Percentiles rank a stretch among this genome's conserved stretches.
Evolutionary conservation across 2,797 vertebrate species (phyloP).

Genomic region (Sebastolobus altivelis): DNA sequence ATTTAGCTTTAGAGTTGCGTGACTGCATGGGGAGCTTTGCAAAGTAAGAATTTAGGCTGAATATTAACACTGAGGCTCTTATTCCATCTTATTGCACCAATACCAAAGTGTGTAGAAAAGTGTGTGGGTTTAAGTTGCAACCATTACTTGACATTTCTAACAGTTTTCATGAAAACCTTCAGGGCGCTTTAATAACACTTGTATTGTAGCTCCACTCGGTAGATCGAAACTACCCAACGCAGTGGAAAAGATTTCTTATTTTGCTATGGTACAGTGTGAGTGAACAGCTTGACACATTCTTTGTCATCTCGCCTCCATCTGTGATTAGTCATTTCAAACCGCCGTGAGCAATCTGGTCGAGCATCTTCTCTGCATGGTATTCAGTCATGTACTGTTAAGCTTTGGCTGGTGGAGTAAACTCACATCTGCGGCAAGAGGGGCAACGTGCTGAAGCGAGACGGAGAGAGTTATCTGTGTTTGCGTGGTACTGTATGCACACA

Average conservation of each 20-base stretch:
- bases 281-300: constrained; percentile 57
- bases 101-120: background rate
- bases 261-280: constrained; percentile 28
- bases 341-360: constrained; percentile 53
- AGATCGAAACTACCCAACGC: constrained; percentile 36
- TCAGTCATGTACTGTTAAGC: constrained; percentile 55
- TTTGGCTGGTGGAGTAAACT: constrained; percentile 53
- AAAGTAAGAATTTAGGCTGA: constrained; percentile 47
- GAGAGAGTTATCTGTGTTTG: constrained; percentile 19
- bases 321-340: constrained; percentile 66
- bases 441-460: constrained; percentile 11
- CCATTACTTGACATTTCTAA: constrained; percentile 45
- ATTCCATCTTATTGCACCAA: constrained; percentile 16
- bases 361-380: constrained; percentile 59
- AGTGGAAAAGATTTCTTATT: constrained; percentile 3
- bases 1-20: constrained; percentile 49
- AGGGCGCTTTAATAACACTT: constrained; percentile 12
- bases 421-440: constrained; percentile 18
- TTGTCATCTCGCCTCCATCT: constrained; percentile 61
- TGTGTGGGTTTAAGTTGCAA: constrained; percentile 39
- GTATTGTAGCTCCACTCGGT: constrained; percentile 5
- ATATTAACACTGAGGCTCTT: constrained; percentile 43
- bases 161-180: constrained; percentile 43
- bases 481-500: constrained; percentile 11
- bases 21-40: constrained; percentile 41